phyloP scores from a whole-genome alignment of 2,113 vertebrate species.

The Megaceryle maxima region DNA sequence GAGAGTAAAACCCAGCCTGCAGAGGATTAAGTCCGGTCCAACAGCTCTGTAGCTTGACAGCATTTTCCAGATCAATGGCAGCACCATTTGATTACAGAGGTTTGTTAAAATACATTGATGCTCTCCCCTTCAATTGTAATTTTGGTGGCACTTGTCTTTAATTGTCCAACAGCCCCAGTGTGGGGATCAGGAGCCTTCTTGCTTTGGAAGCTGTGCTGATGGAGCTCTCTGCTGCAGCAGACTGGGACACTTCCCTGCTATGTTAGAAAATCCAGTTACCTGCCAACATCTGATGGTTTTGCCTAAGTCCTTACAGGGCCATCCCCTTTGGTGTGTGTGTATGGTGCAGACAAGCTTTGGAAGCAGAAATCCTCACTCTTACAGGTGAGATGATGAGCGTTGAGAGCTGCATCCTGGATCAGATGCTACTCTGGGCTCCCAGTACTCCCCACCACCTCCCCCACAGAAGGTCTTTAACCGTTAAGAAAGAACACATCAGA shows the following conservation, averaged over 20 bases:
- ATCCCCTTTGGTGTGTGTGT: not conserved
- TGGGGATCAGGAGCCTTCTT: not conserved
- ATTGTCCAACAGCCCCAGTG: not conserved
- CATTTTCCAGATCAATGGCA: slow-evolving; percentile 50
- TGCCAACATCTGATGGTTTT: not conserved
- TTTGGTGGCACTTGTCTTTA: not conserved
- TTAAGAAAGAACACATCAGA: not conserved
- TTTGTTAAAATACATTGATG: not conserved
- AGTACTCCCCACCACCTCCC: not conserved
- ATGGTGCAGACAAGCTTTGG: not conserved
- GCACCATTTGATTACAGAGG: not conserved
- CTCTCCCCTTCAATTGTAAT: not conserved
- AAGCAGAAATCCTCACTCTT: not conserved
- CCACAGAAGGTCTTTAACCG: not conserved
- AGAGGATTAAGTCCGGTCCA: slow-evolving; percentile 50
- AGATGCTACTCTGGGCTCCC: not conserved
- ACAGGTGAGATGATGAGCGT: not conserved
- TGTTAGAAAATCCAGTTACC: not conserved
- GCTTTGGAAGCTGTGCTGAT: not conserved
- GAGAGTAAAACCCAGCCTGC: slow-evolving; percentile 28
- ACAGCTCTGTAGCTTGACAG: not conserved
- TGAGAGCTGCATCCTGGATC: not conserved
- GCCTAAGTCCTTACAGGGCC: not conserved
- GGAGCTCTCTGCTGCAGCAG: not conserved
- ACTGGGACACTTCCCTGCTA: not conserved